phyloP scores from a whole-genome alignment of 2,113 vertebrate species.

The Nothobranchius furzeri region DNA sequence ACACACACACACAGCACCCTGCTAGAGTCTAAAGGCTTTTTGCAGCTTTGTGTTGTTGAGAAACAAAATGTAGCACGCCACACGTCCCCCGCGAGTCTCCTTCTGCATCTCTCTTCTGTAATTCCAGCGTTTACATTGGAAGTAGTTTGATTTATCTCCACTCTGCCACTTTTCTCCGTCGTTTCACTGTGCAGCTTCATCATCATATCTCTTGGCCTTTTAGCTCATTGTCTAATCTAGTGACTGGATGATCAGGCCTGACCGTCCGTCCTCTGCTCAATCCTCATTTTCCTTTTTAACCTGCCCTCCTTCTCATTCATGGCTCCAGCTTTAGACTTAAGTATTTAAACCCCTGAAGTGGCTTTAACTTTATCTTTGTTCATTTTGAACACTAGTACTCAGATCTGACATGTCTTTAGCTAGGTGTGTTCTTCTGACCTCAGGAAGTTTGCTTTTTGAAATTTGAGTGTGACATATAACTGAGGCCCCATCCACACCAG shows the following conservation, averaged over 20 bases:
- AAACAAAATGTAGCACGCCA: slow-evolving; percentile 36
- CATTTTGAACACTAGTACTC: slow-evolving; percentile 62
- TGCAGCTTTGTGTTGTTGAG: slow-evolving; percentile 25
- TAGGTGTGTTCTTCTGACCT: slow-evolving; percentile 31
- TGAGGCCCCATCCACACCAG: too few relatives aligned
- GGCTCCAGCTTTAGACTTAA: slow-evolving; percentile 71
- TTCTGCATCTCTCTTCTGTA: slow-evolving; percentile 3
- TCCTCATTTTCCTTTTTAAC: slow-evolving; percentile 20
- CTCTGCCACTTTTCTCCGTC: slow-evolving; percentile 7
- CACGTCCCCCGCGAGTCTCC: slow-evolving; percentile 17
- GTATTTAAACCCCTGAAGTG: slow-evolving; percentile 64
- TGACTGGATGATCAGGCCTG: slow-evolving; percentile 43
- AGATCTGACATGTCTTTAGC: slow-evolving; percentile 54
- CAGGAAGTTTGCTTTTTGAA: slow-evolving; percentile 3
- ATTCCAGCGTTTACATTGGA: slow-evolving; percentile 40
- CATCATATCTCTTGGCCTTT: slow-evolving; percentile 13
- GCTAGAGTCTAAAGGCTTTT: slow-evolving; percentile 20
- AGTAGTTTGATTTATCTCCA: slow-evolving; percentile 15
- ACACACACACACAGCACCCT: slow-evolving; percentile 15
- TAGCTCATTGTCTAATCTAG: slow-evolving; percentile 49
- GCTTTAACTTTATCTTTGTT: slow-evolving; percentile 60
- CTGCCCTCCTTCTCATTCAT: slow-evolving; percentile 28
- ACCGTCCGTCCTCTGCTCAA: slow-evolving; percentile 22
- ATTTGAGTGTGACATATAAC: neutral
- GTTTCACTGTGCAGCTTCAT: slow-evolving; percentile 7